Conservation (phyloP, 2,797 vertebrate species). For the Hipposideros larvatus region DNA sequence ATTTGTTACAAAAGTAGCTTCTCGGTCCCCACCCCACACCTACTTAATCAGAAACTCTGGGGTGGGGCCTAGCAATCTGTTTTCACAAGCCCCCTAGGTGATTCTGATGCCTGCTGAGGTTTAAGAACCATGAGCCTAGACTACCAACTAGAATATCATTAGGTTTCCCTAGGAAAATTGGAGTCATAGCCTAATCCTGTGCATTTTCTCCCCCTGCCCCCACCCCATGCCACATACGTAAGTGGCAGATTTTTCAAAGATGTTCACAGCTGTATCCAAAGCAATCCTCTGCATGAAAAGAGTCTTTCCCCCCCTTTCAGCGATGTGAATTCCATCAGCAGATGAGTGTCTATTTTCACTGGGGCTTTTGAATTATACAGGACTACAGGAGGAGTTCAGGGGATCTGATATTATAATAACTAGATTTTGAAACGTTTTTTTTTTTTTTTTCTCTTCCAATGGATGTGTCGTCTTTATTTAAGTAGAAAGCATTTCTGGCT, state of each 20-base stretch:
- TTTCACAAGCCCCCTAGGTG: not conserved
- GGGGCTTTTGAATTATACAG: constrained; percentile 69
- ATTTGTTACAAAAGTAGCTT: constrained; percentile 23
- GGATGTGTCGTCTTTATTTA: constrained; percentile 75
- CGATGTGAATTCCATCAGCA: constrained; percentile 50
- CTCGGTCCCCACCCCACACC: not conserved
- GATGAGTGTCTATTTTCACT: constrained; percentile 52
- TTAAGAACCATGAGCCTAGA: not conserved
- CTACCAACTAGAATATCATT: not conserved
- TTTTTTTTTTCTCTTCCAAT: not conserved
- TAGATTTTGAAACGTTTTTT: constrained; percentile 79
- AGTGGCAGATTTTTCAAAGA: constrained; percentile 43
- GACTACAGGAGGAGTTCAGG: constrained; percentile 55
- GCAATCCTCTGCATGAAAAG: constrained; percentile 3
- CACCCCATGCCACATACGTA: not conserved
- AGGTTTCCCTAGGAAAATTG: not conserved
- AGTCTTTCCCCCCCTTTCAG: not conserved
- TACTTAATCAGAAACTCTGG: constrained; percentile 8
- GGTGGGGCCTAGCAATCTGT: accelerated
- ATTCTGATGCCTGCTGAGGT: not conserved
- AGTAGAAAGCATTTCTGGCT: constrained; percentile 72
- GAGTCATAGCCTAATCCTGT: not conserved
- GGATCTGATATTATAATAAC: constrained; percentile 73
- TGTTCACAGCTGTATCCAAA: constrained; percentile 8
- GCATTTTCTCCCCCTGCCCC: not conserved